These are phyloP conservation scores for Drosophila parthenogenetica DNA, from an alignment of 2,888 invertebrate genomes.

Conservation along the genomic window DNA sequence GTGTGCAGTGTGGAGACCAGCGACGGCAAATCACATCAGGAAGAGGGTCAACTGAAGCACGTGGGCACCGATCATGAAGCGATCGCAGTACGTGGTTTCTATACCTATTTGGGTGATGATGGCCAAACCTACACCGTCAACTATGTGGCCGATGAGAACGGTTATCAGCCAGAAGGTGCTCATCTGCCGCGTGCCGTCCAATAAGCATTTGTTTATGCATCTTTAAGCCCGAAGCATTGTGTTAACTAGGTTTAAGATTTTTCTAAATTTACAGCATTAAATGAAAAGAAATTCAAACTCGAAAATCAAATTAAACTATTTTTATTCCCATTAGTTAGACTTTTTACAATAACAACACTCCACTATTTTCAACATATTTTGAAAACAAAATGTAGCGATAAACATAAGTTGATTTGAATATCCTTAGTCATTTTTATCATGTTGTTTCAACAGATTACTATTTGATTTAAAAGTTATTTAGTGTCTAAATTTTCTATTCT, in stretches of 20 bases:
- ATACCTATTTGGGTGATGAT: constrained; percentile 87
- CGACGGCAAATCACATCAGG: constrained; percentile 87
- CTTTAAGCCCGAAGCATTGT: constrained; percentile 26
- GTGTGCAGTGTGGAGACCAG: constrained; percentile 87
- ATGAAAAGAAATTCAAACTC: no score
- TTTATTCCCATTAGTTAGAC: neutral
- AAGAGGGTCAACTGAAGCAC: constrained; percentile 87
- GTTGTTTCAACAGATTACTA: no score
- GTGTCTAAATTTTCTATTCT: no score
- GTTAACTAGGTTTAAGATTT: constrained; percentile 72
- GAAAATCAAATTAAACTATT: no score
- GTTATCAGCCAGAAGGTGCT: constrained; percentile 85
- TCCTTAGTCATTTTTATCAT: no score
- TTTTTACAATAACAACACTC: no score
- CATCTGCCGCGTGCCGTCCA: constrained; percentile 82
- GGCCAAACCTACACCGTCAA: constrained; percentile 87
- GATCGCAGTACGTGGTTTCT: constrained; percentile 87
- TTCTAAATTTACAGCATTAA: constrained; percentile 10
- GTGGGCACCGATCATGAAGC: constrained; percentile 88
- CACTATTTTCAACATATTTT: no score
- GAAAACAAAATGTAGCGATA: no score
- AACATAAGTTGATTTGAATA: no score
- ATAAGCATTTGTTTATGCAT: constrained; percentile 24
- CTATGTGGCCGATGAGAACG: constrained; percentile 84
- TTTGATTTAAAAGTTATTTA: no score